phyloP scores from a whole-genome alignment of 2,797 vertebrate genomes.

The Sorex maritimensis region DNA sequence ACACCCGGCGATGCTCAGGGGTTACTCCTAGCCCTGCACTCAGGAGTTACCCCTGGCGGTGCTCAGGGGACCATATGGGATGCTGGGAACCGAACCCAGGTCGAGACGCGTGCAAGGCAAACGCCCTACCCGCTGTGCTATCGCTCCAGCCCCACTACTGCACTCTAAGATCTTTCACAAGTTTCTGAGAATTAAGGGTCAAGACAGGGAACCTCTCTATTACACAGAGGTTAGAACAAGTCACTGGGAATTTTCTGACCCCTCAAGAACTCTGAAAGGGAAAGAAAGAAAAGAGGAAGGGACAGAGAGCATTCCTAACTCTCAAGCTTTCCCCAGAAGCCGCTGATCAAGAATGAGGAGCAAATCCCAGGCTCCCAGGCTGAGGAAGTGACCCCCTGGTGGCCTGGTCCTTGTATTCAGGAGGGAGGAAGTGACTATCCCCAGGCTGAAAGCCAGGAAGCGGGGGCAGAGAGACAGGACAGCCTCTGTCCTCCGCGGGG shows the following conservation, averaged over 20 bases:
- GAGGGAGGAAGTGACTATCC: constrained; percentile 85
- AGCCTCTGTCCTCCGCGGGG: neutral
- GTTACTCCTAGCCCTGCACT: no score
- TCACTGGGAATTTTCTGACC: neutral
- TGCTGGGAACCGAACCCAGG: no score
- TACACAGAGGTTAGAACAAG: neutral
- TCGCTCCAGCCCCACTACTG: neutral
- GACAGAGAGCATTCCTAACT: constrained; percentile 25
- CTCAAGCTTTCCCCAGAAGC: constrained; percentile 44
- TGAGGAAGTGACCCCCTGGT: constrained; percentile 82
- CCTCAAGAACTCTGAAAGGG: constrained; percentile 52
- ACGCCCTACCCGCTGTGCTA: no score
- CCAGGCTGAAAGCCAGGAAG: constrained; percentile 80
- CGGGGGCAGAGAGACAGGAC: constrained; percentile 65
- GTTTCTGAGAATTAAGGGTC: constrained; percentile 54
- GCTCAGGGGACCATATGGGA: no score
- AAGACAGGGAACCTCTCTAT: neutral
- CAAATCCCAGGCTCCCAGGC: constrained; percentile 66
- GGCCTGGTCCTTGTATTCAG: constrained; percentile 81
- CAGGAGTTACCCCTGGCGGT: no score
- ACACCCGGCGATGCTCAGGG: no score
- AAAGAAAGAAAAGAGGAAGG: neutral
- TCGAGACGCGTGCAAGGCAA: no score
- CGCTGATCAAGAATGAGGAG: constrained; percentile 5
- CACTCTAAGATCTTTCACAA: constrained; percentile 42